Conservation (phyloP, 2,797 vertebrate species). For the Enteromius argenteus region DNA sequence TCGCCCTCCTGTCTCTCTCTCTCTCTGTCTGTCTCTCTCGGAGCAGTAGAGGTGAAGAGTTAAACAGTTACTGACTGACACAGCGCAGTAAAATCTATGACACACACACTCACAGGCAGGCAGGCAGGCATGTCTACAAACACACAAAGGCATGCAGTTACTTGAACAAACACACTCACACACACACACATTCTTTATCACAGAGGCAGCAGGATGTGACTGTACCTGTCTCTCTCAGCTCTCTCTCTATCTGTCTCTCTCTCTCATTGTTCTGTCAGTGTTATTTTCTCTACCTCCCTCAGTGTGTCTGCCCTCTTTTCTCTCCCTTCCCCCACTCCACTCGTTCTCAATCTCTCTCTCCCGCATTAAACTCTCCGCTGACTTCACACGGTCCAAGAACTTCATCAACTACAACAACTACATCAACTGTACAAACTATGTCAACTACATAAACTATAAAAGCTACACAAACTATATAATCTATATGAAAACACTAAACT, state of each 20-base stretch:
- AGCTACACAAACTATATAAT: not conserved
- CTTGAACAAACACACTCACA: constrained; percentile 35
- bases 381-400: constrained; percentile 61
- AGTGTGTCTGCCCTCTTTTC: constrained; percentile 62
- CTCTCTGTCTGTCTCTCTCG: constrained; percentile 70
- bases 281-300: constrained; percentile 50
- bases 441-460: not conserved
- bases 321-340: constrained; percentile 74
- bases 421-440: too few relatives aligned
- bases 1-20: constrained; percentile 64
- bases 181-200: constrained; percentile 61
- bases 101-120: constrained; percentile 44
- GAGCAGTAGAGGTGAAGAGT: constrained; percentile 80
- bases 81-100: constrained; percentile 68
- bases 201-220: constrained; percentile 75
- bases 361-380: constrained; percentile 60
- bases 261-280: constrained; percentile 34
- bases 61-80: constrained; percentile 80
- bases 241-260: constrained; percentile 54
- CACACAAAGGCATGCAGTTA: constrained; percentile 35
- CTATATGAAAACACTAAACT: not conserved
- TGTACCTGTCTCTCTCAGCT: constrained; percentile 71
- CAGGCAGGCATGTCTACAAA: constrained; percentile 46
- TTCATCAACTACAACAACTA: not conserved
- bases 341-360: constrained; percentile 58